Conservation (phyloP, 1,140 invertebrate genomes). For the Drosophila murphyi region DNA sequence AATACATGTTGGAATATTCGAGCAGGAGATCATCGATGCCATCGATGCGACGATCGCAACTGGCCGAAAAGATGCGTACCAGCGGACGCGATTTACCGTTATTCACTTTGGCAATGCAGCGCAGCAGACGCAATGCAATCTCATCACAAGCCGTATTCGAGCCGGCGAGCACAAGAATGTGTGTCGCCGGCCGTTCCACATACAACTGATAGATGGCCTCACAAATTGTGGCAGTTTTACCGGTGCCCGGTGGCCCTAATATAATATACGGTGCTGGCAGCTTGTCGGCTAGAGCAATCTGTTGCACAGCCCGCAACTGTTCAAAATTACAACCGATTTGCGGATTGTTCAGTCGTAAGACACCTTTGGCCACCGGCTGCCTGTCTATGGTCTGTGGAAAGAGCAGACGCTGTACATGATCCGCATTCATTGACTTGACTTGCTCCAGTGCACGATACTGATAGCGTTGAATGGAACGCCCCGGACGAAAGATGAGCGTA, state of each 20-base stretch:
- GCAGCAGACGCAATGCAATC: slow-evolving; percentile 86
- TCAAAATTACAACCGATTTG: slow-evolving; percentile 86
- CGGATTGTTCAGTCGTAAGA: slow-evolving; percentile 41
- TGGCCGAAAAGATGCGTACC: slow-evolving; percentile 85
- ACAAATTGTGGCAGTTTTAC: slow-evolving; percentile 92
- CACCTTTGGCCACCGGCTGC: background rate
- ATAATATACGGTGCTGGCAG: slow-evolving; percentile 90
- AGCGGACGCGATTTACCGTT: slow-evolving; percentile 41
- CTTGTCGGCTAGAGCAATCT: slow-evolving; percentile 86
- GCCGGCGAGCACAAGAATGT: slow-evolving; percentile 89
- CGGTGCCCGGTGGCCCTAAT: slow-evolving; percentile 92
- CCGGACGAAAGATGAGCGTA: slow-evolving; percentile 65
- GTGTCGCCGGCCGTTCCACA: slow-evolving; percentile 82
- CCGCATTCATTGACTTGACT: slow-evolving; percentile 27
- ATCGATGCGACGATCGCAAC: slow-evolving; percentile 81
- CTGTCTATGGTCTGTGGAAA: slow-evolving; percentile 54
- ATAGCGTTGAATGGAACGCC: slow-evolving; percentile 64
- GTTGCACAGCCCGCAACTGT: slow-evolving; percentile 88
- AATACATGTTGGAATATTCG: slow-evolving; percentile 76
- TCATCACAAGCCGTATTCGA: slow-evolving; percentile 93
- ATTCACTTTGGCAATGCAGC: slow-evolving; percentile 66
- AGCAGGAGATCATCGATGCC: slow-evolving; percentile 74
- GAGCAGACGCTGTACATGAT: slow-evolving; percentile 49
- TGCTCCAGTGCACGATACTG: slow-evolving; percentile 74
- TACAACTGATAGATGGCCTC: slow-evolving; percentile 87